Evolutionary conservation across 2,797 vertebrate genomes (phyloP).

Genomic region (Poeciliopsis gracilis): DNA sequence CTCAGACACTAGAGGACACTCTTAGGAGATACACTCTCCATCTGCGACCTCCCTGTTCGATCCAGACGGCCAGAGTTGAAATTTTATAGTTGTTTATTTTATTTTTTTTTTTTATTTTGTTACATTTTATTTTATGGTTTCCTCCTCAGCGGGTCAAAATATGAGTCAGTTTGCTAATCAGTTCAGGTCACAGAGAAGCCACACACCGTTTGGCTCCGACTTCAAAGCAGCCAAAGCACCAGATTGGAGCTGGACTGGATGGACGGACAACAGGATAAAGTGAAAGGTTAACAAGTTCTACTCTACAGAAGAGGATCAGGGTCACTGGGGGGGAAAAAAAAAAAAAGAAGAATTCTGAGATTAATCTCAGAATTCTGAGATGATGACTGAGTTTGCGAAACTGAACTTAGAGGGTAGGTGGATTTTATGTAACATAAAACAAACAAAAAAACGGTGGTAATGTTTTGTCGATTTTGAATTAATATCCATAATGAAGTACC

Average conservation of each 20-base stretch:
- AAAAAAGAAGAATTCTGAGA: no score
- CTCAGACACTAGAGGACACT: background rate
- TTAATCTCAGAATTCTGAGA: no score
- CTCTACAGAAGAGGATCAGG: no score
- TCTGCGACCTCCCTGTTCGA: background rate
- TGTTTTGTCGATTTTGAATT: background rate
- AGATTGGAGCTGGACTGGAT: background rate
- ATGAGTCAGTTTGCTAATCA: background rate
- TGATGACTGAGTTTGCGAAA: background rate
- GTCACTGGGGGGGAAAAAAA: no score
- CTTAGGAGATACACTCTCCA: background rate
- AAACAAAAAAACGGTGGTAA: background rate
- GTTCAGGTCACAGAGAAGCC: background rate
- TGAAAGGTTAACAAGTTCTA: constrained; percentile 2
- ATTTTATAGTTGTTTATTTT: background rate
- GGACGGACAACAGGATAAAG: background rate
- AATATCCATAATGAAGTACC: background rate
- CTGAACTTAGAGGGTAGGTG: background rate
- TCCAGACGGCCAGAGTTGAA: background rate
- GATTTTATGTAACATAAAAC: background rate
- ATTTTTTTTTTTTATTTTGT: background rate
- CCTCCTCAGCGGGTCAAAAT: background rate
- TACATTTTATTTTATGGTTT: background rate
- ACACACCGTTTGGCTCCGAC: background rate
- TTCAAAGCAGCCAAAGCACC: constrained; percentile 5